Evolutionary conservation across 2,888 invertebrate genomes (phyloP).

Genomic region (Tricholauxania praeusta): DNA sequence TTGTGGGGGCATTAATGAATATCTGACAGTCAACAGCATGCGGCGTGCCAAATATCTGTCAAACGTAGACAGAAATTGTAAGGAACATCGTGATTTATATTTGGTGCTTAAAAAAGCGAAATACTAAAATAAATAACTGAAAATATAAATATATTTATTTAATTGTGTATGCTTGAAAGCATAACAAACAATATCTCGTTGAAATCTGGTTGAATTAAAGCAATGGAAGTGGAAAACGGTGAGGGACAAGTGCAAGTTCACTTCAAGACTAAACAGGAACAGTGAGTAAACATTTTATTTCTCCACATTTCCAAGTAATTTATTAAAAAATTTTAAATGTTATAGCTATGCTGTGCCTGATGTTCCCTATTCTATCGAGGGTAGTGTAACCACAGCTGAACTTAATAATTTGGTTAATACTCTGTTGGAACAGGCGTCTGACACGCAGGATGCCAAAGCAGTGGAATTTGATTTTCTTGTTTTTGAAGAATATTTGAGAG

Average conservation of each 20-base stretch:
- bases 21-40: conserved; percentile 6
- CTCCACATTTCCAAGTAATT: not conserved
- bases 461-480: conserved; percentile 90
- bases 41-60: not conserved
- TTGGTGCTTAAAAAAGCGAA: conserved; percentile 4
- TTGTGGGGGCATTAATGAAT: conserved; percentile 1
- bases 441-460: conserved; percentile 30
- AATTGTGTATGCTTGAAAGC: conserved; percentile 15
- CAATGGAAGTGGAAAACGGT: conserved; percentile 64
- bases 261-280: conserved; percentile 83
- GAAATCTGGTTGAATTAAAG: conserved; percentile 26
- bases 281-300: conserved; percentile 71
- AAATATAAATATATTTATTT: not conserved
- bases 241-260: conserved; percentile 81
- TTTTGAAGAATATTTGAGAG: conserved; percentile 81
- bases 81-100: not conserved
- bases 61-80: not conserved
- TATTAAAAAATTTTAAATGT: not conserved
- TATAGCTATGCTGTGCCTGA: conserved; percentile 88
- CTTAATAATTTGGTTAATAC: conserved; percentile 85
- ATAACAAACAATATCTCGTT: conserved; percentile 7
- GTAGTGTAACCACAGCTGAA: conserved; percentile 76
- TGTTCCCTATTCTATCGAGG: conserved; percentile 85
- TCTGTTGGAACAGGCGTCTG: conserved; percentile 69
- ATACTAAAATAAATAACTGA: not conserved